Evolutionary conservation across 2,888 invertebrate species (phyloP).

Genomic region (Agrilus mali): DNA sequence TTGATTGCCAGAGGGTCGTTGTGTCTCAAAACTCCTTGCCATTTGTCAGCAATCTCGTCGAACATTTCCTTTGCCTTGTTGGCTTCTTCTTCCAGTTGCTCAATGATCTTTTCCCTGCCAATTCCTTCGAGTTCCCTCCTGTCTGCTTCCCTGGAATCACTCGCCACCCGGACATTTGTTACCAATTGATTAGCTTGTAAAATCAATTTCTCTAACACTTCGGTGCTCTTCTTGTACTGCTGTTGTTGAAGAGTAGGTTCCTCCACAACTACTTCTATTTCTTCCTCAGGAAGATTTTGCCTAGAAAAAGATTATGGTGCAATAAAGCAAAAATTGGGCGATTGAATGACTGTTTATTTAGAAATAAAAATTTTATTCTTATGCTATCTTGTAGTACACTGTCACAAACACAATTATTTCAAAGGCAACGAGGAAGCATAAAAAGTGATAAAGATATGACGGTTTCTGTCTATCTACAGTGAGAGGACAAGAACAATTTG

Average conservation of each 20-base stretch:
- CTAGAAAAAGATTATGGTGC: slow-evolving; percentile 5
- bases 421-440: not conserved
- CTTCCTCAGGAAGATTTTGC: slow-evolving; percentile 15
- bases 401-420: not conserved
- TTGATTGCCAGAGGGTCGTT: slow-evolving; percentile 67
- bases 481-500: no score
- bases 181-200: slow-evolving; percentile 60
- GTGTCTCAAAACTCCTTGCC: slow-evolving; percentile 41
- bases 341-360: no score
- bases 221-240: slow-evolving; percentile 50
- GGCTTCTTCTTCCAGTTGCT: slow-evolving; percentile 55
- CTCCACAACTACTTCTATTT: slow-evolving; percentile 18
- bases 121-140: slow-evolving; percentile 41
- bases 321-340: no score
- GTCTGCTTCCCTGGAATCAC: slow-evolving; percentile 56
- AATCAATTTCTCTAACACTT: slow-evolving; percentile 49
- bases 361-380: no score
- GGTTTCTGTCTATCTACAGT: no score
- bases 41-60: slow-evolving; percentile 51
- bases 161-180: slow-evolving; percentile 65
- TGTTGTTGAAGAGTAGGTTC: slow-evolving; percentile 47
- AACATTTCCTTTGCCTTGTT: slow-evolving; percentile 49
- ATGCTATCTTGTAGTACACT: no score
- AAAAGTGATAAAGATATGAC: no score
- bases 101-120: slow-evolving; percentile 35